A percentile compares a stretch with the other conserved stretches of the same genome.
Evolutionary conservation across 1,140 invertebrate species (phyloP).

Genomic region (Drosophila busckii): DNA sequence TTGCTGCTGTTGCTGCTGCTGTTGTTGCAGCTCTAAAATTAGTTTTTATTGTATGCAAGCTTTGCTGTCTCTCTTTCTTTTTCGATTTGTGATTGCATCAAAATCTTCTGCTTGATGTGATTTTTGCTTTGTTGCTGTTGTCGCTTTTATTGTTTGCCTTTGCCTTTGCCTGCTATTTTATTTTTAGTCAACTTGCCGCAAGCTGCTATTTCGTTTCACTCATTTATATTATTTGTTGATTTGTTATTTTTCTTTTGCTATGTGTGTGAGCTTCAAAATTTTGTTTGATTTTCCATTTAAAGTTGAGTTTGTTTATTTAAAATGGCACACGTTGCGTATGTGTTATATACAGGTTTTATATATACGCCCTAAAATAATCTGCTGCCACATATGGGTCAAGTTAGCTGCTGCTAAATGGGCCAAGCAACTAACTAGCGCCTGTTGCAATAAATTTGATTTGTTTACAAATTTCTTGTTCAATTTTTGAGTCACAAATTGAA

Average conservation of each 20-base stretch:
- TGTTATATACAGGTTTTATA: constrained; percentile 59
- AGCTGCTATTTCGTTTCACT: constrained; percentile 48
- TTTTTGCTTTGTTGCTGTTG: constrained; percentile 21
- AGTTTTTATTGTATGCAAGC: constrained; percentile 72
- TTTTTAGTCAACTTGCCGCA: constrained; percentile 63
- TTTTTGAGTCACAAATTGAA: too few relatives aligned
- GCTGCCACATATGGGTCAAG: too few relatives aligned
- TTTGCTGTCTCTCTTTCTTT: constrained; percentile 36
- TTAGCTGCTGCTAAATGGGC: too few relatives aligned
- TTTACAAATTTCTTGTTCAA: too few relatives aligned
- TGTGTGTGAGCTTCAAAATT: constrained; percentile 34
- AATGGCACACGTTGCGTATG: constrained; percentile 72
- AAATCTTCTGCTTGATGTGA: constrained; percentile 36
- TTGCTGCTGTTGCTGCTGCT: constrained; percentile 23
- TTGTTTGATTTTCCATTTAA: constrained; percentile 75
- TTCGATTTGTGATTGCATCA: constrained; percentile 66
- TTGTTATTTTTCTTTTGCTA: constrained; percentile 33
- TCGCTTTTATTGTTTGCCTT: not conserved
- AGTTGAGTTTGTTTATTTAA: constrained; percentile 71
- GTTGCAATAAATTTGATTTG: too few relatives aligned
- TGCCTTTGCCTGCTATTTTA: constrained; percentile 43
- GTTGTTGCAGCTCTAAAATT: constrained; percentile 59
- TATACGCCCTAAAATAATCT: constrained; percentile 15
- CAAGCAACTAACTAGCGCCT: too few relatives aligned
- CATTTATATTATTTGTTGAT: constrained; percentile 42